These are phyloP conservation scores for Lynx canadensis DNA, from an alignment of 2,113 vertebrate genomes.

Conservation along the genomic window DNA sequence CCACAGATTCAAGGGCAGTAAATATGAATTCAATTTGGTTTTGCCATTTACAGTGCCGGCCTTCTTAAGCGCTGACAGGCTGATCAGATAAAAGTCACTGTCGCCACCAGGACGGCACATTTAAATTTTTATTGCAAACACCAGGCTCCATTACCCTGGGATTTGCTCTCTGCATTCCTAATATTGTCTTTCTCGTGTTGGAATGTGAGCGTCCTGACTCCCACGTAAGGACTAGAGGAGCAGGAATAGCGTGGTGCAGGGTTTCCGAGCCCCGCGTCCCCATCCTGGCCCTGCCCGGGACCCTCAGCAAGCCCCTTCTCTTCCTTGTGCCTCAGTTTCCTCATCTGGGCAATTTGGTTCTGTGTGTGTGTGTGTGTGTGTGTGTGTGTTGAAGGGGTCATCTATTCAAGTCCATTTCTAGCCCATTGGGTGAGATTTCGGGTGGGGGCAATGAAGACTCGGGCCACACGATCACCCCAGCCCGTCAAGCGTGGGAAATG, in stretches of 20 bases:
- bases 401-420: neutral
- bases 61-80: constrained; percentile 75
- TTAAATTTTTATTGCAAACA: constrained; percentile 89
- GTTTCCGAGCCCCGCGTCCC: neutral
- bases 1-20: constrained; percentile 73
- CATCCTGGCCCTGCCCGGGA: neutral
- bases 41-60: constrained; percentile 74
- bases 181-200: constrained; percentile 66
- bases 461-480: neutral
- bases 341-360: neutral
- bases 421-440: neutral
- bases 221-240: neutral
- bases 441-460: neutral
- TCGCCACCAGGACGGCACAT: constrained; percentile 73
- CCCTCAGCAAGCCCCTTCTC: neutral
- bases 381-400: neutral
- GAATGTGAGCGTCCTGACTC: constrained; percentile 64
- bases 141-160: constrained; percentile 85
- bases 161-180: constrained; percentile 83
- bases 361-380: neutral
- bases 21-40: constrained; percentile 82
- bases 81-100: constrained; percentile 80
- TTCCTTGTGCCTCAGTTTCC: constrained; percentile 47
- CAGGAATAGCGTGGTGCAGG: neutral
- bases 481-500: neutral